Percentiles rank a stretch among this genome's conserved stretches.
These are phyloP conservation scores for Ichneumoninae sp. DNA, from an alignment of 2,888 invertebrate species.

Conservation along the genomic window DNA sequence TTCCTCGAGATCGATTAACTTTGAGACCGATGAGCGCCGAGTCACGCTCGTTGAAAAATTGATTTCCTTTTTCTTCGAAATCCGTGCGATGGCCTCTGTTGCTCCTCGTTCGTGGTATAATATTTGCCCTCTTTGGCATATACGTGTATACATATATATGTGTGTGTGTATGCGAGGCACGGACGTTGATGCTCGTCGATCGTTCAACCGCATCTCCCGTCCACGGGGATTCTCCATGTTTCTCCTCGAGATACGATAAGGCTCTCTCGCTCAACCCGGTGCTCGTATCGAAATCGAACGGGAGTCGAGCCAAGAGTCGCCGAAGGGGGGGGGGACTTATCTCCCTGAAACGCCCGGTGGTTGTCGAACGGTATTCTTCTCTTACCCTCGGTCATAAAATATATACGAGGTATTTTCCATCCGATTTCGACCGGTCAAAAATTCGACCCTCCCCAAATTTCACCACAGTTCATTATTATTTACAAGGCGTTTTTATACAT, in stretches of 20 bases:
- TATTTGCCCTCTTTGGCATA: constrained; percentile 42
- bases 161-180: background rate
- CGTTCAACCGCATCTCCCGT: constrained; percentile 68
- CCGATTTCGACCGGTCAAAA: no score
- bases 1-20: background rate
- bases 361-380: constrained; percentile 27
- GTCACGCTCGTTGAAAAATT: background rate
- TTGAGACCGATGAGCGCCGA: no score
- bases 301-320: constrained; percentile 60
- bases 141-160: background rate
- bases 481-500: no score
- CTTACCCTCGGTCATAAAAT: background rate
- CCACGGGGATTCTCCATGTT: constrained; percentile 62
- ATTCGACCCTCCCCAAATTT: no score
- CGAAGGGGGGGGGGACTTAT: constrained; percentile 56
- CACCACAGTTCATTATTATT: no score
- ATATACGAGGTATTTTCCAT: no score
- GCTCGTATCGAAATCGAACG: constrained; percentile 68
- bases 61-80: constrained; percentile 1
- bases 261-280: constrained; percentile 42
- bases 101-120: constrained; percentile 50
- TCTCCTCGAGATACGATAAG: constrained; percentile 64
- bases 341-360: constrained; percentile 49
- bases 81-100: constrained; percentile 3
- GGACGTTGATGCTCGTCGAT: constrained; percentile 61